Evolutionary conservation across 2,797 vertebrate genomes (phyloP), one percentile per base, ranked within the genome.

Genomic region (Neoniphon sammara): DNA sequence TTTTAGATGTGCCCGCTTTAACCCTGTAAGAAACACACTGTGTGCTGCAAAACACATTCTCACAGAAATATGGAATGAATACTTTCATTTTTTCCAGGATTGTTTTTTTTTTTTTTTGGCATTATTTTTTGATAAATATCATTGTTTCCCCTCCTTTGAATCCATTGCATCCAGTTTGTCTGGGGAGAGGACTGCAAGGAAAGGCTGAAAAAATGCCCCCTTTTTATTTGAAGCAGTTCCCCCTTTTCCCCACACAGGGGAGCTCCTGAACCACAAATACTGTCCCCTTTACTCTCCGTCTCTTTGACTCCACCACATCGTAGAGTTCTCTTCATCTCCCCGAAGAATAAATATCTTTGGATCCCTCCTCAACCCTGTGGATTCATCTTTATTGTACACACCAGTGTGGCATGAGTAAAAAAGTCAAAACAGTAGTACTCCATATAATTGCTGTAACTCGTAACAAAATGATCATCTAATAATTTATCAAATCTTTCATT

Each of bases 251-350:
- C 92, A 92, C 88, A 88, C 56, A 1, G 89, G 71, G 90, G 91
- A 73, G 90, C 88, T 92, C 85, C 78, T 76, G 87, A 81, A 81
- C 85, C 54, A 88, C 74, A 82, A 80, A 86, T 84, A 1, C 73
- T 15, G 5, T 0, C 7, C 15, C 2, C 30, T 3, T 59, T 5
- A 21, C 21, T 7, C 31, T 34, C 18, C 5, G 5, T 8, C 3
- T 18, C 39, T 54, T 68, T 20, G 49, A 2, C 44, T 5, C 12
- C 23, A 18, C 25, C 20, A 21, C 52, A 53, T 44, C 36, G 20
- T 0, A 56, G 47, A 70, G 39, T 21, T 56, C 69, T 56, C 57
- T 31, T 39, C 61, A 73, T 72, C 47, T 64, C 30, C 77, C 61
- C 54, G 27, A 31, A 57, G 71, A 81, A 64, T 53, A 10, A 75